These are phyloP conservation scores for Peribatodes rhomboidaria DNA, from an alignment of 2,888 invertebrate species.

Conservation along the genomic window DNA sequence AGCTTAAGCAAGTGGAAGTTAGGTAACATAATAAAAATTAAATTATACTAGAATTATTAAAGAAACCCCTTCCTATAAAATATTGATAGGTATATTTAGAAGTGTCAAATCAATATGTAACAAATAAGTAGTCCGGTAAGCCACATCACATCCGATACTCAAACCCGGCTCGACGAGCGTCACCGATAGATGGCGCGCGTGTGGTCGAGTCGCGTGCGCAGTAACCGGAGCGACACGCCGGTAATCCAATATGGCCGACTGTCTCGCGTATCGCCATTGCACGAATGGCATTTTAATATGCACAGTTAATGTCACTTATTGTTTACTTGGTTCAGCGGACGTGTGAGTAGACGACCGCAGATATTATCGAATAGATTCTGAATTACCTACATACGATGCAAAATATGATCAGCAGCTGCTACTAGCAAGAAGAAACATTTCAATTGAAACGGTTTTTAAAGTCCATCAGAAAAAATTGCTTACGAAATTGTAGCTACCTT, in stretches of 20 bases:
- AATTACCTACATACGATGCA: not conserved
- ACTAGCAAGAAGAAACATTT: too few relatives aligned
- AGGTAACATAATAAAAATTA: too few relatives aligned
- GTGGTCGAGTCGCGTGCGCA: slow-evolving; percentile 86
- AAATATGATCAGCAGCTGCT: too few relatives aligned
- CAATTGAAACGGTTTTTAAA: too few relatives aligned
- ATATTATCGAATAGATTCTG: slow-evolving; percentile 24
- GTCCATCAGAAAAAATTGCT: too few relatives aligned
- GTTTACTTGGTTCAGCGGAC: slow-evolving; percentile 78
- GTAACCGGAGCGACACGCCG: slow-evolving; percentile 84
- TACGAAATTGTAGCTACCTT: too few relatives aligned
- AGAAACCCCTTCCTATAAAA: too few relatives aligned
- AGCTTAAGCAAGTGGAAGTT: too few relatives aligned
- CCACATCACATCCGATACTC: slow-evolving; percentile 68
- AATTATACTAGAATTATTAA: too few relatives aligned
- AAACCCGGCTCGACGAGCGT: slow-evolving; percentile 49
- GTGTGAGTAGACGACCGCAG: slow-evolving; percentile 66
- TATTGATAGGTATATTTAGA: slow-evolving; percentile 24
- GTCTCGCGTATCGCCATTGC: slow-evolving; percentile 79
- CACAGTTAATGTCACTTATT: slow-evolving; percentile 81
- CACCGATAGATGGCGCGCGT: slow-evolving; percentile 79
- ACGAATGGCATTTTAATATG: slow-evolving; percentile 84
- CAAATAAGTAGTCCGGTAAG: slow-evolving; percentile 58
- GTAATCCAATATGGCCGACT: slow-evolving; percentile 84
- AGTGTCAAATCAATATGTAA: slow-evolving; percentile 53